Evolutionary conservation across 1,140 invertebrate genomes (phyloP), one percentile per base, ranked within the genome.

Genomic region (Physella acuta): DNA sequence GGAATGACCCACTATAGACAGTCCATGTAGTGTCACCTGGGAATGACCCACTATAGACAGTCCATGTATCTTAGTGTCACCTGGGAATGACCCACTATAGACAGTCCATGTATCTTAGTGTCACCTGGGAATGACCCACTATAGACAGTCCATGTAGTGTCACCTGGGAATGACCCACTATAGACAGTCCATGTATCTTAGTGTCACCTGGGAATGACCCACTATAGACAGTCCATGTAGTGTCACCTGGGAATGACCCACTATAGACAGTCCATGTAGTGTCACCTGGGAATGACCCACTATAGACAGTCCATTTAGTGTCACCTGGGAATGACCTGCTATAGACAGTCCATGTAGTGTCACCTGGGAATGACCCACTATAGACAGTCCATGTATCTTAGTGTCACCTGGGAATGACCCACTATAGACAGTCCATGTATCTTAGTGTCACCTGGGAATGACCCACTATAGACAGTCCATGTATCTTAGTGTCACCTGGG

Each of bases 141-240:
- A 34, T n/a, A 30, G 26, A 49, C 11, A 5, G 1, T 36, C 37
- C 20, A n/a, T 53, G n/a, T n/a, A 30, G 80, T 70, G 26, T 55
- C 81, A 52, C 69, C 73, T 39, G 31, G 20, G 0, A 39, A 73
- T 55, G 81, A 84, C 62, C 79, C 80, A 2, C 82, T 81, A 81
- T 59, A 39, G 51, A 66, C 20, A 20, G n/a, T n/a, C n/a, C n/a
- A n/a, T n/a, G n/a, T n/a, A n/a, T n/a, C n/a, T n/a, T 11, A 20
- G 39, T 44, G 8, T 44, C 8, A 44, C 39, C 20, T 44, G 8
- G 20, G 20, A 44, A 20, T 11, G 8, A 44, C 8, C 20, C 8
- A 11, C 20, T 44, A 44, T 44, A 11, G 39, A 11, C 8, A 44
- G 39, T 44, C 39, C 20, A 11, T 44, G 39, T 44, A 20, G 20